phyloP scores from a whole-genome alignment of 2,113 vertebrate genomes.

The Neodontobutis hainanensis region DNA sequence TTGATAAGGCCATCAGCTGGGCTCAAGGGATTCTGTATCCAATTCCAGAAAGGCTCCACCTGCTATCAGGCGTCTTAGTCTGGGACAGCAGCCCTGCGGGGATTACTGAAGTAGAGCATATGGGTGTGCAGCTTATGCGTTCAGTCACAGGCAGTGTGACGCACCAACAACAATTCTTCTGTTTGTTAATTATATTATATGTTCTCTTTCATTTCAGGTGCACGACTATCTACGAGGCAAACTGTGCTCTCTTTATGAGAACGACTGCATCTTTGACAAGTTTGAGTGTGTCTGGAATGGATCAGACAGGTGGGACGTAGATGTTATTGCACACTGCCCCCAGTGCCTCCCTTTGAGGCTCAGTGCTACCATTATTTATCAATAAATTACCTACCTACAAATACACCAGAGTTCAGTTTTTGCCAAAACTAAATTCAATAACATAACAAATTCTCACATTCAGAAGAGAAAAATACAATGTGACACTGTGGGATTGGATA shows the following conservation, averaged over 20 bases:
- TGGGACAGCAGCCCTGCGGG: constrained; percentile 44
- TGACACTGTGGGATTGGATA: too few species aligned
- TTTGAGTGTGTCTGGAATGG: constrained; percentile 98
- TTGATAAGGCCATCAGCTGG: constrained; percentile 62
- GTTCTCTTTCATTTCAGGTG: constrained; percentile 77
- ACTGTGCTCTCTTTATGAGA: constrained; percentile 94
- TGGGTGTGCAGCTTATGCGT: constrained; percentile 40
- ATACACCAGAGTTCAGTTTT: too few species aligned
- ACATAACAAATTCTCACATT: too few species aligned
- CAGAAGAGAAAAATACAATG: too few species aligned
- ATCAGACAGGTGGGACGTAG: constrained; percentile 87
- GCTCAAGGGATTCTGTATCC: constrained; percentile 58
- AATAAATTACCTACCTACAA: too few species aligned
- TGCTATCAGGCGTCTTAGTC: constrained; percentile 54
- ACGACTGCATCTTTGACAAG: constrained; percentile 99
- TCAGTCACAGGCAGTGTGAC: neutral
- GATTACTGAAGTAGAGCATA: constrained; percentile 65
- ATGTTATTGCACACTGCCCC: too few species aligned
- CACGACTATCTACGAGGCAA: constrained; percentile 96
- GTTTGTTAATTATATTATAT: neutral
- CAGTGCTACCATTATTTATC: too few species aligned
- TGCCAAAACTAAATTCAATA: too few species aligned
- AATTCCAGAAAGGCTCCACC: constrained; percentile 46
- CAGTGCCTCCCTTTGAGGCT: too few species aligned
- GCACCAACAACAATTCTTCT: neutral